Percentiles rank a stretch among this genome's conserved stretches.
Evolutionary conservation across 2,888 invertebrate genomes (phyloP).

Genomic region (Microctonus aethiopoides): DNA sequence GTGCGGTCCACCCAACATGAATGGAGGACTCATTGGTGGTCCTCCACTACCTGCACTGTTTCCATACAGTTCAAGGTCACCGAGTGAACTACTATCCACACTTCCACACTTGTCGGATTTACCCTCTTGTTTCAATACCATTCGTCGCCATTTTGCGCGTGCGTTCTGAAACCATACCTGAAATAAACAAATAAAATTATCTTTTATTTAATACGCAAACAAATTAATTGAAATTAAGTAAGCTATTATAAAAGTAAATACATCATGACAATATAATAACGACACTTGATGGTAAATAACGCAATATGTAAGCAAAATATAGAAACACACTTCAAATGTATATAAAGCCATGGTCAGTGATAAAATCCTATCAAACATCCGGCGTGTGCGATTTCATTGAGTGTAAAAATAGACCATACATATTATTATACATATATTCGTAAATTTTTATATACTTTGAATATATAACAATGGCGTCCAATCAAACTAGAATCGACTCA

Average conservation of each 20-base stretch:
- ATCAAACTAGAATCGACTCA: background rate
- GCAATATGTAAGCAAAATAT: too few species aligned
- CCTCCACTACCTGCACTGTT: constrained; percentile 76
- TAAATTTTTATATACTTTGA: background rate
- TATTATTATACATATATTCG: background rate
- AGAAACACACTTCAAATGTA: constrained; percentile 6
- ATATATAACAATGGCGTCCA: background rate
- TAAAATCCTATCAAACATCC: constrained; percentile 9
- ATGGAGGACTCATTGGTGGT: constrained; percentile 78
- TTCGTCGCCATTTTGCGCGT: constrained; percentile 91
- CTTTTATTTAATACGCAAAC: background rate
- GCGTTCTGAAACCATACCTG: constrained; percentile 98
- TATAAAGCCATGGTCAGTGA: constrained; percentile 17
- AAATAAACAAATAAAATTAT: constrained; percentile 63
- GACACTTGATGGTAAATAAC: too few species aligned
- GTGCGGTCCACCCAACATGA: constrained; percentile 76
- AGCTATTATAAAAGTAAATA: constrained; percentile 1
- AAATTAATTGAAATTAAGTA: background rate
- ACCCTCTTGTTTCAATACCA: constrained; percentile 85
- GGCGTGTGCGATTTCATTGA: constrained; percentile 18
- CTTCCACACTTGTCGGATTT: constrained; percentile 79
- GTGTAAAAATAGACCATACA: constrained; percentile 22
- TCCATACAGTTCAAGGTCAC: constrained; percentile 65
- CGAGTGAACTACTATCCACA: constrained; percentile 71
- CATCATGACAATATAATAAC: background rate